Evolutionary conservation across 2,888 invertebrate species (phyloP).

Genomic region (Cynaeus angustus): DNA sequence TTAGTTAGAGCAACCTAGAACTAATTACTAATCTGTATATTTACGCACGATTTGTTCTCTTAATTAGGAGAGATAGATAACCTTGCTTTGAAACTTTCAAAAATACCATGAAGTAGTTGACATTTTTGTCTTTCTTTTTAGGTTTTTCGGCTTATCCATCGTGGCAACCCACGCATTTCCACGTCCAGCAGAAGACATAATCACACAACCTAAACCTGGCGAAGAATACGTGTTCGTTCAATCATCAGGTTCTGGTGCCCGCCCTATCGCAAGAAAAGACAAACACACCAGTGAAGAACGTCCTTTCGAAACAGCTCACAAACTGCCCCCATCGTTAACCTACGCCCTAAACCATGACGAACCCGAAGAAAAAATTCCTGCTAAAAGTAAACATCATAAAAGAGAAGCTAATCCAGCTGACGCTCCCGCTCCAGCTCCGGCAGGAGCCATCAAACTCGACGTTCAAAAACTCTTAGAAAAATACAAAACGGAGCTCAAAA

Average conservation of each 20-base stretch:
- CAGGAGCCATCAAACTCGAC: conserved; percentile 66
- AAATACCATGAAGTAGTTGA: too few species aligned
- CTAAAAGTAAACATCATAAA: conserved; percentile 59
- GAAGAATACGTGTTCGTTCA: conserved; percentile 81
- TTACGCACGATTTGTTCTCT: too few species aligned
- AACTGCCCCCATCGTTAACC: conserved; percentile 75
- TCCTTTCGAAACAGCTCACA: conserved; percentile 82
- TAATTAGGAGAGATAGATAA: too few species aligned
- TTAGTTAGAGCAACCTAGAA: too few species aligned
- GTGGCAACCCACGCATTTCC: conserved; percentile 33
- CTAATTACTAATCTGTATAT: too few species aligned
- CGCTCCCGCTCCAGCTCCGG: conserved; percentile 67
- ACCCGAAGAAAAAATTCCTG: conserved; percentile 61
- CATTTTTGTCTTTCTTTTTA: conserved; percentile 12
- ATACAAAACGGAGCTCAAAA: conserved; percentile 65
- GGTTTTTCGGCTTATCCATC: conserved; percentile 22
- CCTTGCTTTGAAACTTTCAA: too few species aligned
- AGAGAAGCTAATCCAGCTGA: conserved; percentile 60
- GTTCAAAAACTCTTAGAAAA: conserved; percentile 65
- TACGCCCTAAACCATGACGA: conserved; percentile 67
- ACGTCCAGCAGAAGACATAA: conserved; percentile 28
- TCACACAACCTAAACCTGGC: conserved; percentile 77
- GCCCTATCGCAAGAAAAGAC: conserved; percentile 67
- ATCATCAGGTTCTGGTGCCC: conserved; percentile 66
- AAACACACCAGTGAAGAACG: conserved; percentile 62